Conservation (phyloP, 2,888 invertebrate species). For the Enchytraeus crypticus region DNA sequence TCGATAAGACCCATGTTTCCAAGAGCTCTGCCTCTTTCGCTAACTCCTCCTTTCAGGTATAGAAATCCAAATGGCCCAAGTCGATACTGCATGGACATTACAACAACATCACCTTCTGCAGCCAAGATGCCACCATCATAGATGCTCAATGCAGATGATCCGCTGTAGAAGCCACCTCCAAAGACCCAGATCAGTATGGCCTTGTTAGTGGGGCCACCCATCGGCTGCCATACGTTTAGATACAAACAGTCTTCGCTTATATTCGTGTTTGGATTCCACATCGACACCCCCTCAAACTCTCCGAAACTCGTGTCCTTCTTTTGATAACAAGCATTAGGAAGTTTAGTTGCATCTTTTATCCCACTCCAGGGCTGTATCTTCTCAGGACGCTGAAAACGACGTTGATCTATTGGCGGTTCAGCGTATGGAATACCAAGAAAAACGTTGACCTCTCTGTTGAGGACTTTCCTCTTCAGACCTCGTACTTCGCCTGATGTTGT, state of each 20-base stretch:
- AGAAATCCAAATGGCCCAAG: constrained; percentile 75
- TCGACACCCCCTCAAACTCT: constrained; percentile 67
- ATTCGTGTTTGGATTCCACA: constrained; percentile 94
- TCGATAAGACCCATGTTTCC: constrained; percentile 90
- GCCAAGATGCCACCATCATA: constrained; percentile 61
- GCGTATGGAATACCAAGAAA: constrained; percentile 24
- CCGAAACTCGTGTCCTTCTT: constrained; percentile 80
- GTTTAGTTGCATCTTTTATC: constrained; percentile 53
- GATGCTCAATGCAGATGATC: constrained; percentile 67
- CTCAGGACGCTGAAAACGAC: constrained; percentile 14
- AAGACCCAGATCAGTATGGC: constrained; percentile 86
- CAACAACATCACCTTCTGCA: constrained; percentile 78
- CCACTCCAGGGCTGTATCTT: constrained; percentile 6
- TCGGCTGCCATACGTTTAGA: constrained; percentile 89
- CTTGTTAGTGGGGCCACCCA: constrained; percentile 35
- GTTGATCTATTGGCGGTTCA: constrained; percentile 15
- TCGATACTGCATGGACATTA: constrained; percentile 84
- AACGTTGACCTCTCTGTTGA: constrained; percentile 15
- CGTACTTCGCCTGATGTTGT: background rate
- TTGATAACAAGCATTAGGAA: constrained; percentile 76
- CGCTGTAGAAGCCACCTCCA: constrained; percentile 87
- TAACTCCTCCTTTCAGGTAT: constrained; percentile 66
- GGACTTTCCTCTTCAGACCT: constrained; percentile 7
- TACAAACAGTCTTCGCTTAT: constrained; percentile 92
- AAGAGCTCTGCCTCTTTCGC: constrained; percentile 57